Evolutionary conservation across 2,113 vertebrate genomes (phyloP), one percentile per base, ranked within the genome.

Genomic region (Rhea pennata): DNA sequence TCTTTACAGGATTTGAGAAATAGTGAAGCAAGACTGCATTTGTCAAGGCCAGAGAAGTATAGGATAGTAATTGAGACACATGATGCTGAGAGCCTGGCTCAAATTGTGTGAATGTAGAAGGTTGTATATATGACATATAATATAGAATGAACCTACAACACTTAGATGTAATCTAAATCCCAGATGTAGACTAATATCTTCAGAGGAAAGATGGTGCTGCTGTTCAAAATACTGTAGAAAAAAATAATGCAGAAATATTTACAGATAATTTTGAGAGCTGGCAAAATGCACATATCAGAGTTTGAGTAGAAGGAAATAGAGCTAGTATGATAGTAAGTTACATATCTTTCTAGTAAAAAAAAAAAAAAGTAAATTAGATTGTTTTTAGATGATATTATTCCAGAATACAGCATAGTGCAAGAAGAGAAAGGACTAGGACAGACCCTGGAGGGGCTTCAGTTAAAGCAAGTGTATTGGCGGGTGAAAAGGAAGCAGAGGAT

Each of bases 301-400:
- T 22, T 53, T 75, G 48, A 93, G 27, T 2, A 2, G 77, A 84
- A 89, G 48, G 65, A 88, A 95, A 73, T 24, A 59, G 64, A 76
- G 86, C 76, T 93, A 88, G 14, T 91, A 96, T 95, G 95, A 95
- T 75, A 90, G 79, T 36, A 91, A 96, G 92, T 91, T 75, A 75
- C 91, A 88, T 2, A 15, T 20, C 33, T 92, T 89, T 74, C 62
- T 40, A 79, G 77, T 19, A 92, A 66, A 59, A 88, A 93, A 56
- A 54, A 54, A 40, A 89, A 78, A 54, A 12, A 46, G 62, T 75
- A 89, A 77, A 92, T 76, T 87, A 92, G 61, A 89, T 91, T 82
- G 66, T 77, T 95, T 70, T 75, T 95, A 61, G 73, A 76, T 82
- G 70, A 84, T 53, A 92, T 92, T 89, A 92, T 73, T 42, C 48